Base-by-base conservation (phyloP, 2,797 vertebrate genomes). In the Limnodromus scolopaceus region DNA sequence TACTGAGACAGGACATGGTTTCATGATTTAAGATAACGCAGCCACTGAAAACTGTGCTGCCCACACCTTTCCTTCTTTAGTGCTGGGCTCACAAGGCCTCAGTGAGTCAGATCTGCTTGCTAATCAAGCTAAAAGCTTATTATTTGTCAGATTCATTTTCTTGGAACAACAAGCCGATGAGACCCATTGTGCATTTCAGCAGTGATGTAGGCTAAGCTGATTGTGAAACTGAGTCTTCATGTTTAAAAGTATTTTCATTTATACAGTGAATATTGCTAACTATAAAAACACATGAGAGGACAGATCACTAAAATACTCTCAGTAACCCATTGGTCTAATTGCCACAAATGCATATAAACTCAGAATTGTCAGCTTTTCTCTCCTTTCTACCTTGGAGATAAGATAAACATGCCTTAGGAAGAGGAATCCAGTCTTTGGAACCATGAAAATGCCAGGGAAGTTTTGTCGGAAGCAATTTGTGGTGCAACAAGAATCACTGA, bases 51-150 rank as follows among this genome's bases (percentile, higher is more conserved):
- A 71, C 12, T 3, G 0, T 64, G 48, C 72, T 94, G 77, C 77
- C 61, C 49, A 25, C 89, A 83, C 30, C 41, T 84, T 68, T 81
- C 16, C 17, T 80, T 23, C 82, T 89, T 53, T 39, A 32, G 18
- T 65, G 69, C 76, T 75, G 65, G 25, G 53, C 91, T 93, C 57
- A 71, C 72, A 78, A 75, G 85, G 72, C 72, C 28, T 75, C 79
- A 43, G 53, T 83, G 95, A 93, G 76, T 94, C 92, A 95, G 60
- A 84, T 53, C 69, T 94, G 68, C 79, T 89, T 81, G 65, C 55
- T 83, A 55, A 81, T 78, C 39, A 88, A 76, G 25, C 60, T 83
- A 34, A 83, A 94, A 87, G 79, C 82, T 74, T 92, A 89, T 74
- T 30, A 36, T 68, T 88, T 87, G 32, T 74, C 82, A 80, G 45